These are phyloP conservation scores for Scomberomorus guttatus DNA, from an alignment of 2,797 vertebrate species.

Conservation along the genomic window DNA sequence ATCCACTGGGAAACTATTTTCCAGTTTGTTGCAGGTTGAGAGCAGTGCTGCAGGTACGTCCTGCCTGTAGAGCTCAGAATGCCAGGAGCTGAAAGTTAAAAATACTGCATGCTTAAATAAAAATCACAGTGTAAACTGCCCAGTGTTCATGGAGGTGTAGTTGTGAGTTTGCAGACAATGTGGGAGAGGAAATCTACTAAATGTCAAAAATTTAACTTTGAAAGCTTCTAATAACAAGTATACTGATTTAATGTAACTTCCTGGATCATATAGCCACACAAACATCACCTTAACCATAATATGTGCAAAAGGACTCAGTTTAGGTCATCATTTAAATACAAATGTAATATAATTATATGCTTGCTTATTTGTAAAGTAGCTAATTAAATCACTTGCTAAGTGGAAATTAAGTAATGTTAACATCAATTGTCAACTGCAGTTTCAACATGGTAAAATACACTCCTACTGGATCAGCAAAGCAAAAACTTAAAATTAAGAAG, in stretches of 20 bases:
- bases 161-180: background rate
- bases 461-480: no score
- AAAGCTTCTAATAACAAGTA: background rate
- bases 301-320: no score
- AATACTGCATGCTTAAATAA: slow-evolving; percentile 17
- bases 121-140: background rate
- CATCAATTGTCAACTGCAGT: no score
- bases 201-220: background rate
- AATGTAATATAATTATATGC: no score
- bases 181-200: background rate
- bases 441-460: no score
- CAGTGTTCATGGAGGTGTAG: background rate
- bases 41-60: background rate
- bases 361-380: no score
- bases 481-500: no score
- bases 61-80: slow-evolving; percentile 21
- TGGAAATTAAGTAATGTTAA: no score
- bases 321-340: no score
- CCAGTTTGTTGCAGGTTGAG: slow-evolving; percentile 19
- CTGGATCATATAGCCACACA: background rate
- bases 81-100: slow-evolving; percentile 13
- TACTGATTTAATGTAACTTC: background rate
- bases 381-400: no score
- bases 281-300: background rate
- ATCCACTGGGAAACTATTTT: slow-evolving; percentile 29